Evolutionary conservation across 2,888 invertebrate species (phyloP).

Genomic region (Parasteatoda lunata): DNA sequence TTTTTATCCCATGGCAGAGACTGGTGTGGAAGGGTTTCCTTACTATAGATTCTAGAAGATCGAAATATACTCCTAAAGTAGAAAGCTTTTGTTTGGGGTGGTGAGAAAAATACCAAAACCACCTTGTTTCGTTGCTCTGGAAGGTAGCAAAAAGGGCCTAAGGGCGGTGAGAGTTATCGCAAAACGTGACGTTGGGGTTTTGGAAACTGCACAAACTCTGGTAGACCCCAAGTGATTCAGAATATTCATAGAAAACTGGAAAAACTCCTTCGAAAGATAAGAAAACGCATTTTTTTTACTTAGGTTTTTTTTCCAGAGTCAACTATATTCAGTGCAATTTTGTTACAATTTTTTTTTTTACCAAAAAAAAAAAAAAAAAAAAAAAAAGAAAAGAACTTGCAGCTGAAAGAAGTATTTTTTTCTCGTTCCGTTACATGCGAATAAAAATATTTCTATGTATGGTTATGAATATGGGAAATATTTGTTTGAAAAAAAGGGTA

Average conservation of each 20-base stretch:
- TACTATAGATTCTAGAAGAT: neutral
- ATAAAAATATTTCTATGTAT: too few species aligned
- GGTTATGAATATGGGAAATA: too few species aligned
- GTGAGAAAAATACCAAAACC: neutral
- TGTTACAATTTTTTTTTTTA: too few species aligned
- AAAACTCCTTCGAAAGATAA: too few species aligned
- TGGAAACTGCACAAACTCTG: neutral
- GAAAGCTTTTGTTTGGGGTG: neutral
- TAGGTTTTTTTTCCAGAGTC: too few species aligned
- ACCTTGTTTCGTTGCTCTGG: neutral
- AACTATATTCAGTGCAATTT: too few species aligned
- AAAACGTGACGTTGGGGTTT: conserved; percentile 2
- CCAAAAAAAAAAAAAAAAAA: too few species aligned
- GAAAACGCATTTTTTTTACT: too few species aligned
- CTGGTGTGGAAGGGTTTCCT: neutral
- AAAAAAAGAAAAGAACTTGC: too few species aligned
- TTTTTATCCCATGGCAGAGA: neutral
- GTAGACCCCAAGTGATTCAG: neutral
- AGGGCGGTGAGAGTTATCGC: conserved; percentile 5
- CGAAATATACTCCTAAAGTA: neutral
- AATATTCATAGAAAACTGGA: neutral
- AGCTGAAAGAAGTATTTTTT: too few species aligned
- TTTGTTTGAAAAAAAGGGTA: too few species aligned
- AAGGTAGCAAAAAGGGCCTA: neutral
- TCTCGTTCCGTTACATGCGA: too few species aligned